phyloP scores from a whole-genome alignment of 2,113 vertebrate genomes.

The Proterorhinus semilunaris region DNA sequence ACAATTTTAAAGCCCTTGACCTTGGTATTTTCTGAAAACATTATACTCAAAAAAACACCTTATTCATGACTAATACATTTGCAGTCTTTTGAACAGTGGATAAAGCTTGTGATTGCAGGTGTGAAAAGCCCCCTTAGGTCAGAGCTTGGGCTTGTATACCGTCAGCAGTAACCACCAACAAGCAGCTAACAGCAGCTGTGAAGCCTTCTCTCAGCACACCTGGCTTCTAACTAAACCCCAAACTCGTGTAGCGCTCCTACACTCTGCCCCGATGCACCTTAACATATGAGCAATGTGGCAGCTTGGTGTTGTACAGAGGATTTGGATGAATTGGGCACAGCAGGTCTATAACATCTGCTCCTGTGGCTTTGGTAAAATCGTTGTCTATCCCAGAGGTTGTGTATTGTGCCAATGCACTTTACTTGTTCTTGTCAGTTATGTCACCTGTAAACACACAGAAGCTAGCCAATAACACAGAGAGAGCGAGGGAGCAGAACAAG shows the following conservation, averaged over 20 bases:
- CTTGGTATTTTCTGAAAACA: background rate
- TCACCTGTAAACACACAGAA: conserved; percentile 18
- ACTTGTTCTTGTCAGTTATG: conserved; percentile 16
- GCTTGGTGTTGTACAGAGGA: conserved; percentile 23
- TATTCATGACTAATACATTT: background rate
- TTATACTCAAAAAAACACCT: background rate
- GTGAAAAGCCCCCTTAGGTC: background rate
- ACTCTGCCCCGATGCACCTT: conserved; percentile 12
- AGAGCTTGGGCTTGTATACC: conserved; percentile 20
- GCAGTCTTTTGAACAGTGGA: background rate
- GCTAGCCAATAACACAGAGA: conserved; percentile 31
- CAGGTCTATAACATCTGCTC: conserved; percentile 36
- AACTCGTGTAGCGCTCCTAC: background rate
- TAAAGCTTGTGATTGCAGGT: conserved; percentile 1
- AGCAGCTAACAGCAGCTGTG: conserved; percentile 29
- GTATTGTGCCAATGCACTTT: conserved; percentile 22
- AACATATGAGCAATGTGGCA: conserved; percentile 27
- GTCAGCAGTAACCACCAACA: conserved; percentile 37
- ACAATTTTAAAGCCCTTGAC: background rate
- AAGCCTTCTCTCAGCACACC: conserved; percentile 25
- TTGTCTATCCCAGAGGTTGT: conserved; percentile 7
- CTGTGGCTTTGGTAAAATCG: background rate
- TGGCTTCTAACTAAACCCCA: conserved; percentile 20
- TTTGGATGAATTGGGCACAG: conserved; percentile 19
- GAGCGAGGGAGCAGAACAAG: conserved; percentile 29